Percentiles rank a stretch among this genome's conserved stretches.
These are phyloP conservation scores for Pristiophorus japonicus DNA, from an alignment of 2,113 vertebrate genomes.

Conservation along the genomic window DNA sequence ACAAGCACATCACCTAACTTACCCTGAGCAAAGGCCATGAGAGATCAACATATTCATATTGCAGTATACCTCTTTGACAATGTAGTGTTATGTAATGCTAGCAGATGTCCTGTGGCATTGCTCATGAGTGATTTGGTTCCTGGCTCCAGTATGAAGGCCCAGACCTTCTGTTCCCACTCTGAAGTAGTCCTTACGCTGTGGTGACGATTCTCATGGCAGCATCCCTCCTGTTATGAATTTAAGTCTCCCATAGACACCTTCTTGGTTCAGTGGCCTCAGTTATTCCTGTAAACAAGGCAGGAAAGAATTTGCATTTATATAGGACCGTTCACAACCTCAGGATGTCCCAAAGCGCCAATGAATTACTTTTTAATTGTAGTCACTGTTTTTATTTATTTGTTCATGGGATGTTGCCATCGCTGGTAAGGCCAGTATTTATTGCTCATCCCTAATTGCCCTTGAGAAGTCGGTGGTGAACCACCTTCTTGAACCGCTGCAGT, in stretches of 20 bases:
- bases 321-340: background rate
- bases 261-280: background rate
- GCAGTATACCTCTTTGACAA: background rate
- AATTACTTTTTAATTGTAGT: background rate
- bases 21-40: background rate
- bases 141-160: background rate
- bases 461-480: too few relatives aligned
- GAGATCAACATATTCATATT: background rate
- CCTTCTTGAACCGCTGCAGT: too few relatives aligned
- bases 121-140: background rate
- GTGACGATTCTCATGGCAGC: background rate
- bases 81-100: background rate
- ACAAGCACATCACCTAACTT: background rate
- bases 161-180: background rate
- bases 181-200: background rate
- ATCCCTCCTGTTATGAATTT: background rate
- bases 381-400: too few relatives aligned
- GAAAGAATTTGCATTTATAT: background rate
- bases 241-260: background rate
- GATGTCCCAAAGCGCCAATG: background rate
- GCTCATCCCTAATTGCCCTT: too few relatives aligned
- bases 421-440: too few relatives aligned
- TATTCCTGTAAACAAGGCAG: background rate
- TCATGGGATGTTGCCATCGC: too few relatives aligned
- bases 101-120: background rate